Conservation (phyloP, 2,888 invertebrate genomes). For the Aproaerema taeniolella region DNA sequence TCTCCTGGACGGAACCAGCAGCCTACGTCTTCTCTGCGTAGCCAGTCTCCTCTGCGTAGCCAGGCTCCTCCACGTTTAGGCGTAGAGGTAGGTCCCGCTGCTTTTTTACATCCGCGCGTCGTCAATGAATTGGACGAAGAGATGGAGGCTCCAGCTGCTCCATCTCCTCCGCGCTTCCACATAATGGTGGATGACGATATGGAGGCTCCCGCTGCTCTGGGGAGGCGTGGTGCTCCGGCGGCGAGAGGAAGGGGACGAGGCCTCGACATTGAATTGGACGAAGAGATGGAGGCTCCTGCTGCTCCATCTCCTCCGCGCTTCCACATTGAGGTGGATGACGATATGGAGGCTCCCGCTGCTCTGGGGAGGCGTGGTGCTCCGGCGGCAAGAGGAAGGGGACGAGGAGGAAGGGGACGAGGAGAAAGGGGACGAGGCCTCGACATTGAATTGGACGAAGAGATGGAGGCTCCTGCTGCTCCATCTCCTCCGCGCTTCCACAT, state of each 20-base stretch:
- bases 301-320: background rate
- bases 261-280: background rate
- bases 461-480: background rate
- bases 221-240: no score
- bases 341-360: background rate
- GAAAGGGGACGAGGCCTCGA: no score
- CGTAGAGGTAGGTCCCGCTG: background rate
- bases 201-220: background rate
- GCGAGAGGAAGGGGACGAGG: no score
- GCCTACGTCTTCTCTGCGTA: background rate
- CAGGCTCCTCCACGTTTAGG: background rate
- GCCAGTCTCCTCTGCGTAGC: background rate
- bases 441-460: background rate
- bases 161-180: slow-evolving; percentile 1
- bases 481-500: slow-evolving; percentile 2
- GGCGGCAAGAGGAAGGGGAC: background rate
- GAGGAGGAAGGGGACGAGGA: background rate
- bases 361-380: no score
- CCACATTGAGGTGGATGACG: background rate
- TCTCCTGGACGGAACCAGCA: background rate
- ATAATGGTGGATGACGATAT: background rate
- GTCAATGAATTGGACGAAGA: background rate
- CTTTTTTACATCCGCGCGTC: background rate
- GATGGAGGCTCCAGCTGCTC: background rate
- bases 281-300: background rate